Conservation (phyloP, 2,113 vertebrate genomes). For the Hypomesus transpacificus region DNA sequence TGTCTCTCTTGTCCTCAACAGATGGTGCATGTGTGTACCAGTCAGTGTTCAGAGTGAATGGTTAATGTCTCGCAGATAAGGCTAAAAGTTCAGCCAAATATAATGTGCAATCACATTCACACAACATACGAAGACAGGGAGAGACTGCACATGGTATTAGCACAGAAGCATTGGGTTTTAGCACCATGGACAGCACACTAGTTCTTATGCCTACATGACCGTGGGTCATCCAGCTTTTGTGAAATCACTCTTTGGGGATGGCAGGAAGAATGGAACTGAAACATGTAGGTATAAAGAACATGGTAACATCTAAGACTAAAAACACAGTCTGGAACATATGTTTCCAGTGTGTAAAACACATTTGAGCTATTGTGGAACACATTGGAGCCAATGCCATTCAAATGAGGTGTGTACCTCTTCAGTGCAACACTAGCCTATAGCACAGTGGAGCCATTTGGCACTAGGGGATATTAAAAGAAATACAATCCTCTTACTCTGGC, state of each 20-base stretch:
- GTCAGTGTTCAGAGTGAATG: conserved; percentile 1
- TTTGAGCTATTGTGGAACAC: neutral
- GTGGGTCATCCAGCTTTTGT: neutral
- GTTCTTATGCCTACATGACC: neutral
- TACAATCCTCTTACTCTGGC: conserved; percentile 80
- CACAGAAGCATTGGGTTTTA: neutral
- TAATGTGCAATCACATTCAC: no score
- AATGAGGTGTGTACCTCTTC: neutral
- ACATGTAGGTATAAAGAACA: no score
- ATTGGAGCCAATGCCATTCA: neutral
- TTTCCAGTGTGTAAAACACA: neutral
- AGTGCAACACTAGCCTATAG: neutral
- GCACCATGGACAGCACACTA: conserved; percentile 5
- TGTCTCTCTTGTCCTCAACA: neutral
- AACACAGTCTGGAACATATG: no score
- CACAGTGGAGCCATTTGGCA: conserved; percentile 44
- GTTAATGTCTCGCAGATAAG: neutral
- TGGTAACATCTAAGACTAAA: no score
- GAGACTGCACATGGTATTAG: neutral
- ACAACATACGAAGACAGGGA: no score
- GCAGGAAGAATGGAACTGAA: no score
- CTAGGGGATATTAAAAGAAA: conserved; percentile 78
- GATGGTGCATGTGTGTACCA: conserved; percentile 1
- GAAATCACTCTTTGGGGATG: no score
- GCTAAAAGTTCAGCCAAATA: no score